These are phyloP conservation scores for Acanthiza pusilla DNA, from an alignment of 2,797 vertebrate genomes.

Conservation along the genomic window DNA sequence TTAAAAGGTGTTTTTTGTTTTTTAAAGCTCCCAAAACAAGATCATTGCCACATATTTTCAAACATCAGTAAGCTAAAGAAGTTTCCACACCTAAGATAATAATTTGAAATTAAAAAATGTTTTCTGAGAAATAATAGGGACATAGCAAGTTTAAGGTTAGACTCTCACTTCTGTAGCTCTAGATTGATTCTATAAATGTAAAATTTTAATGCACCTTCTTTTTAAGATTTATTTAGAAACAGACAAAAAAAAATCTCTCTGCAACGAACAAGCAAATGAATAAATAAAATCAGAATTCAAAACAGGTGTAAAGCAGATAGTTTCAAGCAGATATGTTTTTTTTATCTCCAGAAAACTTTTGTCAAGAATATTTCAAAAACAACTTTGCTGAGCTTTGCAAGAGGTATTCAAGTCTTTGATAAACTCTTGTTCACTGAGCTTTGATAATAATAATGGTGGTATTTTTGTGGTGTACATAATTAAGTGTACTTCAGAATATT, in stretches of 20 bases:
- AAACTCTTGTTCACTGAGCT: background rate
- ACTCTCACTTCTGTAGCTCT: background rate
- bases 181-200: background rate
- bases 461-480: background rate
- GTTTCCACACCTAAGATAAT: background rate
- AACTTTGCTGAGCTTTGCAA: background rate
- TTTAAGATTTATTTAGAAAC: background rate
- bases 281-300: background rate
- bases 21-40: background rate
- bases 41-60: background rate
- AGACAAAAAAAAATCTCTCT: background rate
- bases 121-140: background rate
- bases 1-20: background rate
- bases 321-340: background rate
- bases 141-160: background rate
- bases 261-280: background rate
- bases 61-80: background rate
- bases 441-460: background rate
- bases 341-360: background rate
- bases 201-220: background rate
- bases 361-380: background rate
- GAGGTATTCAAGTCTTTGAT: background rate
- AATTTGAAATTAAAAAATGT: background rate
- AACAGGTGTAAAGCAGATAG: background rate
- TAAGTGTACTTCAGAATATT: background rate